phyloP scores from a whole-genome alignment of 2,888 invertebrate species.

The Sesia bembeciformis region DNA sequence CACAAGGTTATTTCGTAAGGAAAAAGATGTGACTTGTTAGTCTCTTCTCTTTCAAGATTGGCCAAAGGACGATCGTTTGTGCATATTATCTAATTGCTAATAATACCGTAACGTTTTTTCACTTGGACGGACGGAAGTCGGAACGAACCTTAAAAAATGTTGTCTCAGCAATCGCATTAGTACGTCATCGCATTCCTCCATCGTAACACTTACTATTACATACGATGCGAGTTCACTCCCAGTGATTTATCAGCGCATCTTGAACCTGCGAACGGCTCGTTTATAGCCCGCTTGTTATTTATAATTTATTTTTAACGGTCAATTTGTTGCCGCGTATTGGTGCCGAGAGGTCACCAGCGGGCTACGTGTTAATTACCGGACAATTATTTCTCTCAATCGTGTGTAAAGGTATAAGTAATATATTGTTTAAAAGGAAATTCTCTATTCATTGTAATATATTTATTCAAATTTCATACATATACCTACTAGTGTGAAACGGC shows the following conservation, averaged over 20 bases:
- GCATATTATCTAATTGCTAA: too few relatives aligned
- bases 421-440: too few relatives aligned
- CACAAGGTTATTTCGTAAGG: too few relatives aligned
- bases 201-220: conserved; percentile 38
- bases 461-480: too few relatives aligned
- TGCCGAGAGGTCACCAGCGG: conserved; percentile 23
- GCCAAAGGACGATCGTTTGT: too few relatives aligned
- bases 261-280: conserved; percentile 67
- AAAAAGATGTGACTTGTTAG: too few relatives aligned
- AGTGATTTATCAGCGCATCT: conserved; percentile 71
- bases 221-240: conserved; percentile 9
- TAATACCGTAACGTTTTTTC: too few relatives aligned
- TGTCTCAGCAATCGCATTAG: background rate
- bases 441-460: too few relatives aligned
- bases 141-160: background rate
- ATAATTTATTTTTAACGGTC: conserved; percentile 74
- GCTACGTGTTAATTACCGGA: conserved; percentile 30
- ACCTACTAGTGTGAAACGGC: too few relatives aligned
- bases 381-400: conserved; percentile 10
- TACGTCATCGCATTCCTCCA: conserved; percentile 47
- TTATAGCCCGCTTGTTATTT: conserved; percentile 71
- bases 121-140: conserved; percentile 5
- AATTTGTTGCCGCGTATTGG: conserved; percentile 47
- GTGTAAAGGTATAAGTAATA: too few relatives aligned
- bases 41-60: too few relatives aligned